Conservation (phyloP, 2,888 invertebrate genomes). For the Acleris cristana region DNA sequence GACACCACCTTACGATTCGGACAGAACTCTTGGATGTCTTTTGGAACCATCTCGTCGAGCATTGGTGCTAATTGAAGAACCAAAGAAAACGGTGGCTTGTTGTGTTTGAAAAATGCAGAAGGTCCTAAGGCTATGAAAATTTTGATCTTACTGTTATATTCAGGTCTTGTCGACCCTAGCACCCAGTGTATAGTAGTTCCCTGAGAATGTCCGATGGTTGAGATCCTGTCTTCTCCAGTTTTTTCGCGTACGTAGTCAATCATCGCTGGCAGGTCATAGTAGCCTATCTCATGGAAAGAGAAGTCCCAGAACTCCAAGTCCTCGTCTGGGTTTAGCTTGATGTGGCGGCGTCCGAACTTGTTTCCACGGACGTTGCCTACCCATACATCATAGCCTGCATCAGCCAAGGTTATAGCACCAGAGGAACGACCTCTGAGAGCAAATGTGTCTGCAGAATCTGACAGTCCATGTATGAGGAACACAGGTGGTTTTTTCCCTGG, state of each 20-base stretch:
- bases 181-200: conserved; percentile 85
- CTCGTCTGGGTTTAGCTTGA: conserved; percentile 61
- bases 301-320: conserved; percentile 79
- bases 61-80: background rate
- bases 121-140: conserved; percentile 65
- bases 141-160: conserved; percentile 84
- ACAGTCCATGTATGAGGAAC: conserved; percentile 62
- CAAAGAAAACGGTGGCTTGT: background rate
- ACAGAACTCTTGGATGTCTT: background rate
- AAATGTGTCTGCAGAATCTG: conserved; percentile 63
- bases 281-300: conserved; percentile 88
- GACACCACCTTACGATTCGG: too few species aligned
- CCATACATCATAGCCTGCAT: conserved; percentile 82
- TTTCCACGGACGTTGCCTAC: conserved; percentile 83
- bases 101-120: background rate
- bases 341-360: conserved; percentile 84
- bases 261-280: conserved; percentile 87
- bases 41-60: background rate
- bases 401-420: conserved; percentile 68
- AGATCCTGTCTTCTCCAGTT: conserved; percentile 82
- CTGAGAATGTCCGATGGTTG: conserved; percentile 88
- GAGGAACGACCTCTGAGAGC: conserved; percentile 58
- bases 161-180: conserved; percentile 78
- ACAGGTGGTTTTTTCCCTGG: conserved; percentile 53
- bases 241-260: conserved; percentile 59